Conservation (phyloP, 2,888 invertebrate species). For the Phaedon cochleariae region DNA sequence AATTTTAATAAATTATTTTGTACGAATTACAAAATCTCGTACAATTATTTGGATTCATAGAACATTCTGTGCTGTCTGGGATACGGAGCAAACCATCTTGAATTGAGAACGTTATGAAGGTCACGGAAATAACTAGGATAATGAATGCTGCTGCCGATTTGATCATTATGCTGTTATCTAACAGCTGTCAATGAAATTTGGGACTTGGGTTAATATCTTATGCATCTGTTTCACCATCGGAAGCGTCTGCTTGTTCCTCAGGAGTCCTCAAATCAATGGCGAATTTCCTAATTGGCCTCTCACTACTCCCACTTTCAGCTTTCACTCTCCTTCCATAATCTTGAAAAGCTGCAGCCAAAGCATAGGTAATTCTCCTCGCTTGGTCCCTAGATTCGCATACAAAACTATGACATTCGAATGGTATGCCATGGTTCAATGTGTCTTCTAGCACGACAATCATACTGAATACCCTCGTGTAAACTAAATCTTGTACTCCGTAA, state of each 20-base stretch:
- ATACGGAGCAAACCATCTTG: too few species aligned
- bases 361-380: slow-evolving; percentile 82
- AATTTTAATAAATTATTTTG: too few species aligned
- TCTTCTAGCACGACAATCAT: slow-evolving; percentile 81
- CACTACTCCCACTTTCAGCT: slow-evolving; percentile 63
- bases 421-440: slow-evolving; percentile 61
- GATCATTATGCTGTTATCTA: too few species aligned
- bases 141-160: too few species aligned
- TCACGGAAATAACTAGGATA: too few species aligned
- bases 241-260: slow-evolving; percentile 74
- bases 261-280: slow-evolving; percentile 87
- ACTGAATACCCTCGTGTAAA: slow-evolving; percentile 89
- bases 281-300: slow-evolving; percentile 71
- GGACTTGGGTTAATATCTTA: too few species aligned
- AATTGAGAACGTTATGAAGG: too few species aligned
- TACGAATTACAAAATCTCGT: too few species aligned
- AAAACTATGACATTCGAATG: slow-evolving; percentile 78
- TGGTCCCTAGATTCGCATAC: slow-evolving; percentile 84
- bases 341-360: slow-evolving; percentile 87
- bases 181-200: too few species aligned
- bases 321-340: slow-evolving; percentile 82
- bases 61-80: too few species aligned
- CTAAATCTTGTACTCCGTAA: slow-evolving; percentile 88
- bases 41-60: too few species aligned
- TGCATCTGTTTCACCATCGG: slow-evolving; percentile 84